phyloP scores from a whole-genome alignment of 2,797 vertebrate genomes.

The Podarcis siculus region DNA sequence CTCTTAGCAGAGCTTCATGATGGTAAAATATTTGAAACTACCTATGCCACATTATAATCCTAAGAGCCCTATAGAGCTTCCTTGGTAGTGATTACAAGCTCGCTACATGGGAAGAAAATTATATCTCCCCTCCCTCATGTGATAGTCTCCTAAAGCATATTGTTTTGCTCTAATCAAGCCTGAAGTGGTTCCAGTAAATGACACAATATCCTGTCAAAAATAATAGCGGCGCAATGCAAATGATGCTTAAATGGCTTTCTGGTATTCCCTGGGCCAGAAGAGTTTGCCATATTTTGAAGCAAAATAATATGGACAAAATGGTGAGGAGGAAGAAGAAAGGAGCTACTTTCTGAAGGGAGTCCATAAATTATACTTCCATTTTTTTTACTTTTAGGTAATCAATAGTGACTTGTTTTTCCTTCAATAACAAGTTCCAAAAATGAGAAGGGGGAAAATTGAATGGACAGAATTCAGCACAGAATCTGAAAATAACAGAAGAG shows the following conservation, averaged over 20 bases:
- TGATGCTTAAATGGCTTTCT: constrained; percentile 7
- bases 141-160: background rate
- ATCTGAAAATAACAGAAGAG: background rate
- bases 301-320: background rate
- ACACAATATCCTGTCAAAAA: constrained; percentile 2
- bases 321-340: background rate
- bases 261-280: background rate
- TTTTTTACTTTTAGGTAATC: background rate
- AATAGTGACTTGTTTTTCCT: no score
- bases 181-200: constrained; percentile 17
- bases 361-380: background rate
- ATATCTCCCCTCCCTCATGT: background rate
- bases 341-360: background rate
- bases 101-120: background rate
- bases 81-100: background rate
- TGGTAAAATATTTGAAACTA: background rate
- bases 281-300: constrained; percentile 11
- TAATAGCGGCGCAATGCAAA: constrained; percentile 2
- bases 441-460: background rate
- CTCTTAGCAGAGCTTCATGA: background rate
- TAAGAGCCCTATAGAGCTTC: background rate
- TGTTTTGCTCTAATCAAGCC: constrained; percentile 4
- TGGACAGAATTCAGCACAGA: background rate
- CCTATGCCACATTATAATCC: background rate
- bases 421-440: background rate